Percentiles rank a stretch among this genome's conserved stretches.
Evolutionary conservation across 1,140 invertebrate species (phyloP).

Genomic region (Drosophila tsacasi): DNA sequence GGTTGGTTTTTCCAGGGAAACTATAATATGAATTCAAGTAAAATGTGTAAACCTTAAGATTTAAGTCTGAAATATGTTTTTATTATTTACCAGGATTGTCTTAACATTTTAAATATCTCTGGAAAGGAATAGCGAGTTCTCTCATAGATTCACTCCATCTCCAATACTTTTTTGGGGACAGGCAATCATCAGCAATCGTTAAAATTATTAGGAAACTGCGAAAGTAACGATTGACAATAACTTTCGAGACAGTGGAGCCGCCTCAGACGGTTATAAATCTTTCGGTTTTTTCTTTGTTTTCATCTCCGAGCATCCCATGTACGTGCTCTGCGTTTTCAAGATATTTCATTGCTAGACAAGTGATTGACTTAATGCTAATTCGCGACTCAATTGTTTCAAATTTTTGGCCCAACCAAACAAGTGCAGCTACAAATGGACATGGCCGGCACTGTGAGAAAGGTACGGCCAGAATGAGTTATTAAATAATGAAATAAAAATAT

Average conservation of each 20-base stretch:
- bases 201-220: conserved; percentile 41
- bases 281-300: conserved; percentile 11
- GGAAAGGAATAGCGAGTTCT: background rate
- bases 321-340: conserved; percentile 46
- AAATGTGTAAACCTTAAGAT: background rate
- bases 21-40: background rate
- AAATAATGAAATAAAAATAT: background rate
- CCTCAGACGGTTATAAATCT: conserved; percentile 29
- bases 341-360: conserved; percentile 52
- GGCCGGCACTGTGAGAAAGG: background rate
- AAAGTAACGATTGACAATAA: conserved; percentile 27
- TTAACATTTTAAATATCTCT: background rate
- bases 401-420: conserved; percentile 51
- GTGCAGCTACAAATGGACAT: conserved; percentile 29
- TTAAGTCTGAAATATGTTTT: background rate
- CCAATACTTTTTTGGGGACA: background rate
- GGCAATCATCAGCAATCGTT: conserved; percentile 37
- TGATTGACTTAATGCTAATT: conserved; percentile 65
- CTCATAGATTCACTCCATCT: background rate
- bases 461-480: background rate
- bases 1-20: background rate
- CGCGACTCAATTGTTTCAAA: conserved; percentile 63
- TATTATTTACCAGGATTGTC: background rate
- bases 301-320: conserved; percentile 9
- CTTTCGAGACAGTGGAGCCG: conserved; percentile 27